Conservation (phyloP, 2,888 invertebrate species). For the Drosophila borborema region DNA sequence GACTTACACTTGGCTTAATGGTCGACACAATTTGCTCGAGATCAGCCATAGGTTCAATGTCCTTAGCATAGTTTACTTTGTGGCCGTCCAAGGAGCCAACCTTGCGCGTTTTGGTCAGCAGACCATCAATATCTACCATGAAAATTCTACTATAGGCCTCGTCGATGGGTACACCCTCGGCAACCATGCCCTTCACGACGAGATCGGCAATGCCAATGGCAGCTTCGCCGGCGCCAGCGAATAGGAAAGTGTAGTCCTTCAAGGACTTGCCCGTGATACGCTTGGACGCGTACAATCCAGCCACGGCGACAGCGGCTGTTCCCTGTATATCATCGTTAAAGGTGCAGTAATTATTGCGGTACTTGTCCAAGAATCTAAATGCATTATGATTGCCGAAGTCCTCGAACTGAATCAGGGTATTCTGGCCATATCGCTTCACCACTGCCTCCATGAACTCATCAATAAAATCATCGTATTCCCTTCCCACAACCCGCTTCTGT, state of each 20-base stretch:
- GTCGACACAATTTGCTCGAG: slow-evolving; percentile 92
- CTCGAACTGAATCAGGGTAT: slow-evolving; percentile 95
- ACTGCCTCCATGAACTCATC: slow-evolving; percentile 99
- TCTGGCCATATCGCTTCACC: slow-evolving; percentile 94
- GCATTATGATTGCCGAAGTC: slow-evolving; percentile 99
- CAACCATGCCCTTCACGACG: slow-evolving; percentile 94
- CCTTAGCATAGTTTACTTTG: slow-evolving; percentile 91
- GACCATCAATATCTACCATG: slow-evolving; percentile 97
- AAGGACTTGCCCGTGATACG: slow-evolving; percentile 88
- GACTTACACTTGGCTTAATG: slow-evolving; percentile 94
- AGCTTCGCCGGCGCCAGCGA: slow-evolving; percentile 97
- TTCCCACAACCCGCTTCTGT: slow-evolving; percentile 93
- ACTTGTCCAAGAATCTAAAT: slow-evolving; percentile 96
- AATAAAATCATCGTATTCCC: slow-evolving; percentile 95
- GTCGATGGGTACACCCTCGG: slow-evolving; percentile 87
- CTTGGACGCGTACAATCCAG: slow-evolving; percentile 89
- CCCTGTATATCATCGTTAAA: slow-evolving; percentile 99
- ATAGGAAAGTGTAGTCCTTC: slow-evolving; percentile 94
- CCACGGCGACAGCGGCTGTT: slow-evolving; percentile 97
- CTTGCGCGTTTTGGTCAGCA: slow-evolving; percentile 90
- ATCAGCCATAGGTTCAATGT: slow-evolving; percentile 91
- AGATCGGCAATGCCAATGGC: slow-evolving; percentile 97
- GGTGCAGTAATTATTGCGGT: slow-evolving; percentile 95
- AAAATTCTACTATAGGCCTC: slow-evolving; percentile 96
- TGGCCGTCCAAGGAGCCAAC: slow-evolving; percentile 89